These are phyloP conservation scores for Thecophora atra DNA, from an alignment of 2,888 invertebrate species.

Conservation along the genomic window DNA sequence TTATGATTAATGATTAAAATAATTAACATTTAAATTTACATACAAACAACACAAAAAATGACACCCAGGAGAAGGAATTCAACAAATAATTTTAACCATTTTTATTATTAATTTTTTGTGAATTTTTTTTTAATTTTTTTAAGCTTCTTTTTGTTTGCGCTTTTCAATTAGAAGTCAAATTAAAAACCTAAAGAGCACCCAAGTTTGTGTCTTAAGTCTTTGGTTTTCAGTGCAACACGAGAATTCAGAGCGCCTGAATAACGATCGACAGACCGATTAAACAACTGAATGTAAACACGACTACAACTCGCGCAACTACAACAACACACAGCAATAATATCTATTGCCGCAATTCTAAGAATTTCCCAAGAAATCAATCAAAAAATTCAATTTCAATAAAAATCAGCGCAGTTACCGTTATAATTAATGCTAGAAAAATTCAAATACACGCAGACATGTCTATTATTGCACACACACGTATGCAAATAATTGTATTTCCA, in stretches of 20 bases:
- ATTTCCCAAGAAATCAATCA: background rate
- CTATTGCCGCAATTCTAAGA: background rate
- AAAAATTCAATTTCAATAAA: slow-evolving; percentile 4
- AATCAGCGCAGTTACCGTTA: background rate
- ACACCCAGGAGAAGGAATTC: too few relatives aligned
- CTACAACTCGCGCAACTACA: background rate
- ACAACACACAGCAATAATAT: too few relatives aligned
- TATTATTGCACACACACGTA: too few relatives aligned
- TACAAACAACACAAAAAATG: too few relatives aligned
- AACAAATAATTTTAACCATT: too few relatives aligned
- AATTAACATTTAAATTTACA: too few relatives aligned
- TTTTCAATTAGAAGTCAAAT: background rate
- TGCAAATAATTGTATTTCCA: too few relatives aligned
- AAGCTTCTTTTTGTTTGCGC: background rate
- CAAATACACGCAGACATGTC: too few relatives aligned
- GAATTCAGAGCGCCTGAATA: background rate
- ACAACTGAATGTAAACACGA: background rate
- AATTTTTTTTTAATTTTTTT: too few relatives aligned
- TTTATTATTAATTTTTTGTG: too few relatives aligned
- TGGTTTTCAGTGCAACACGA: slow-evolving; percentile 13
- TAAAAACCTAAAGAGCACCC: too few relatives aligned
- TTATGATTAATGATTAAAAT: too few relatives aligned
- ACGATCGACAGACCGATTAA: background rate
- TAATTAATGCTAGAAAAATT: background rate
- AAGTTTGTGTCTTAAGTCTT: slow-evolving; percentile 25